A percentile compares a stretch with the other conserved stretches of the same genome.
phyloP scores from a whole-genome alignment of 2,888 invertebrate species.

The Melanargia galathea region DNA sequence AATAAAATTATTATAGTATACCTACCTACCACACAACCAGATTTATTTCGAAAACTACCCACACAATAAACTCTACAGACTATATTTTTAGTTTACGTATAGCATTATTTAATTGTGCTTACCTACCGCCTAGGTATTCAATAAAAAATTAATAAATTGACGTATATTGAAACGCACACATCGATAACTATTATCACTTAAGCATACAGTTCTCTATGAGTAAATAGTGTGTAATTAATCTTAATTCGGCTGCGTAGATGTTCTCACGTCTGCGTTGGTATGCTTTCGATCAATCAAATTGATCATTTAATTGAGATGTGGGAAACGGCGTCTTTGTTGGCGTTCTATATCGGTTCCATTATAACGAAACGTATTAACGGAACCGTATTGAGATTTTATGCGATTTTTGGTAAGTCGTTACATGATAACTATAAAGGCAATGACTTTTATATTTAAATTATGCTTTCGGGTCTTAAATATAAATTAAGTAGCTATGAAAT shows the following conservation, averaged over 20 bases:
- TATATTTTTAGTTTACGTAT: too few species aligned
- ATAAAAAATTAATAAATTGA: slow-evolving; percentile 9
- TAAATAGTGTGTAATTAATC: slow-evolving; percentile 36
- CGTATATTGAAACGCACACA: neutral
- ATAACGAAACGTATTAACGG: slow-evolving; percentile 1
- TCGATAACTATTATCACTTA: neutral
- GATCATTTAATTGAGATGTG: slow-evolving; percentile 45
- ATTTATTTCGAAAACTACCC: too few species aligned
- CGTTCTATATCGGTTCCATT: slow-evolving; percentile 15
- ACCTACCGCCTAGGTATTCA: neutral
- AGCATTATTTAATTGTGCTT: neutral
- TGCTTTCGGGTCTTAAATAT: too few species aligned
- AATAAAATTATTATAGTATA: too few species aligned
- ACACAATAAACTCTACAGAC: neutral
- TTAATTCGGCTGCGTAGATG: slow-evolving; percentile 37
- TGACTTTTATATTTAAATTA: too few species aligned
- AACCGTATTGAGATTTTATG: too few species aligned
- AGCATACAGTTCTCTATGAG: neutral
- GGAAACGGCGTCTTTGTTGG: slow-evolving; percentile 32
- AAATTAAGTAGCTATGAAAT: too few species aligned
- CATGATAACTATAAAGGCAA: too few species aligned
- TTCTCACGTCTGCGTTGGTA: slow-evolving; percentile 42
- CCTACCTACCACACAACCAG: too few species aligned
- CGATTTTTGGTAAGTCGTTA: too few species aligned
- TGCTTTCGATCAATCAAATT: slow-evolving; percentile 46